Evolutionary conservation across 37 sponge, comb jelly and placozoan genomes (phyloP).

Genomic region (Tethya wilhelma): DNA sequence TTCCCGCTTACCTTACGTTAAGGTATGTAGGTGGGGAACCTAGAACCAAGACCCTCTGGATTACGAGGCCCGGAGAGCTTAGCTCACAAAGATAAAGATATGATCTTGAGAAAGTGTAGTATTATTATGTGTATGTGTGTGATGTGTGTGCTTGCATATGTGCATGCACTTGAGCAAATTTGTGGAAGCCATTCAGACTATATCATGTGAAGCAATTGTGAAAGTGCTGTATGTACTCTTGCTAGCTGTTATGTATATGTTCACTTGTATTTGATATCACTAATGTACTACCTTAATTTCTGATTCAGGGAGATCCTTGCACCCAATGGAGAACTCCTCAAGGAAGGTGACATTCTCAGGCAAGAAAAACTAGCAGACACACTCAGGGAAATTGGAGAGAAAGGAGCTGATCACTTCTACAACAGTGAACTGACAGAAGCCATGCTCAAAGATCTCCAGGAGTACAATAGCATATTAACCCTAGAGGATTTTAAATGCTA

Average conservation of each 20-base stretch:
- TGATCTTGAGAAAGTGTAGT: too few relatives aligned
- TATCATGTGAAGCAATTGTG: background rate
- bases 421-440: conserved; percentile 50
- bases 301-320: conserved; percentile 41
- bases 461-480: conserved; percentile 57
- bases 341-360: conserved; percentile 75
- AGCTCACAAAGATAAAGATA: too few relatives aligned
- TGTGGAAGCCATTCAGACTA: background rate
- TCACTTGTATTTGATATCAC: background rate
- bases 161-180: background rate
- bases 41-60: too few relatives aligned
- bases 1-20: too few relatives aligned
- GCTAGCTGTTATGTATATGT: too few relatives aligned
- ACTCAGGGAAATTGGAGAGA: conserved; percentile 51
- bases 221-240: too few relatives aligned
- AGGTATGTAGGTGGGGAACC: too few relatives aligned
- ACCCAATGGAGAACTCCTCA: conserved; percentile 17
- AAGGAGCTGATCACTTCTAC: conserved; percentile 76
- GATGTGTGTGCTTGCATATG: background rate
- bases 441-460: conserved; percentile 73
- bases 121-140: too few relatives aligned
- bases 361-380: conserved; percentile 68
- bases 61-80: too few relatives aligned
- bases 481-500: conserved; percentile 73
- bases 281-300: background rate